Evolutionary conservation across 2,113 vertebrate species (phyloP).

Genomic region (Melanocharis versteri): DNA sequence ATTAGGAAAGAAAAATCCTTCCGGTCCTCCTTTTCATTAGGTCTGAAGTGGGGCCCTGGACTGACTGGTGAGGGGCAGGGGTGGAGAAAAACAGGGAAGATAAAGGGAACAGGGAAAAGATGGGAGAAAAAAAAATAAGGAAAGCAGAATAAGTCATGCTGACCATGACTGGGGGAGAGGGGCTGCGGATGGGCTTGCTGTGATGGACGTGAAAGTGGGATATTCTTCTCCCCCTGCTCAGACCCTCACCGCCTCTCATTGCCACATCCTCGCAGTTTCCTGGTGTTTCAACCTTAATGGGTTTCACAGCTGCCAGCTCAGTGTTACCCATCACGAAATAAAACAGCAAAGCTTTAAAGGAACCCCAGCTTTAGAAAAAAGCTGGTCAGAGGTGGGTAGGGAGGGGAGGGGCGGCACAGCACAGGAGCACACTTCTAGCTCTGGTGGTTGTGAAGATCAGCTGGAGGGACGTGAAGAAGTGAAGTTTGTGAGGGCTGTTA

Average conservation of each 20-base stretch:
- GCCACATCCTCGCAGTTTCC: conserved; percentile 28
- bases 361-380: not conserved
- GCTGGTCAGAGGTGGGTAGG: not conserved
- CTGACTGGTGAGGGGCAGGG: not conserved
- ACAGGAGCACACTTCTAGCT: not conserved
- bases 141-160: not conserved
- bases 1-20: not conserved
- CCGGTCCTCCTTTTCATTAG: not conserved
- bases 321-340: conserved; percentile 37
- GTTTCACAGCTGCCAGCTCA: conserved; percentile 60
- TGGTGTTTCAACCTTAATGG: conserved; percentile 36
- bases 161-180: not conserved
- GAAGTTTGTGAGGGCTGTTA: not conserved
- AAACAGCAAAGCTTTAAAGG: conserved; percentile 6
- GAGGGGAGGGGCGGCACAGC: not conserved
- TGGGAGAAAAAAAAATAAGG: not conserved
- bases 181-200: not conserved
- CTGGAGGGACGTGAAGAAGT: not conserved
- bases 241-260: not conserved
- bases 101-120: not conserved
- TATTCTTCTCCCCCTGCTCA: not conserved
- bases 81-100: not conserved
- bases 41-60: not conserved
- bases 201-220: not conserved
- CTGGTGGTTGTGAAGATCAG: not conserved